A percentile compares a stretch with the other conserved stretches of the same genome.
phyloP scores from a whole-genome alignment of 2,888 invertebrate species.

The Campaea margaritaria region DNA sequence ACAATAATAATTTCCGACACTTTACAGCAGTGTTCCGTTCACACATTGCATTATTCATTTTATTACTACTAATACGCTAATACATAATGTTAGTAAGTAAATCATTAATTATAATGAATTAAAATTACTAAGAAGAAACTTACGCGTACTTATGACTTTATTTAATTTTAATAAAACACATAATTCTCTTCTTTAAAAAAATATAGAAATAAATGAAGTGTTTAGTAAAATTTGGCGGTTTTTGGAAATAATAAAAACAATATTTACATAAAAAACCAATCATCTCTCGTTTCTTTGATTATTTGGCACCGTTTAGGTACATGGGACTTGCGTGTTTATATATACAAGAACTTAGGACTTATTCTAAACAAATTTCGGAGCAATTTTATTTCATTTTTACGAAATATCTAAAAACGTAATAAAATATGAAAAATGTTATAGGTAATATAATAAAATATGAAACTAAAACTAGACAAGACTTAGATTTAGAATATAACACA shows the following conservation, averaged over 20 bases:
- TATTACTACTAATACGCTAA: neutral
- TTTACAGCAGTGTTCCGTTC: neutral
- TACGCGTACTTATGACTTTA: no score
- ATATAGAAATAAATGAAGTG: no score
- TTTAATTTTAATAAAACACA: neutral
- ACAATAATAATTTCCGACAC: constrained; percentile 3
- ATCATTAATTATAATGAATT: neutral
- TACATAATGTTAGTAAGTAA: neutral
- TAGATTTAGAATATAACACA: constrained; percentile 46
- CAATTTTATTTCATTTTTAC: neutral
- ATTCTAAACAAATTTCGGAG: constrained; percentile 1
- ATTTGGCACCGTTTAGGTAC: constrained; percentile 82
- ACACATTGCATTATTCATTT: neutral
- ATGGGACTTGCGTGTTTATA: constrained; percentile 65
- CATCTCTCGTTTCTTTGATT: constrained; percentile 31
- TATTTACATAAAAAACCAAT: constrained; percentile 55
- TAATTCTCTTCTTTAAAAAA: constrained; percentile 1
- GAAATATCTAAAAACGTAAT: neutral
- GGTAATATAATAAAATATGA: neutral
- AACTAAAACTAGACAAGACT: constrained; percentile 29
- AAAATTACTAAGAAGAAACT: no score
- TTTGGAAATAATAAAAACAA: constrained; percentile 13
- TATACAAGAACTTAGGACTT: constrained; percentile 53
- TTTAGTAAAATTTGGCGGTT: constrained; percentile 69
- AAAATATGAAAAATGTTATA: constrained; percentile 4